Conservation (phyloP, 2,797 vertebrate species). For the Pterois miles region DNA sequence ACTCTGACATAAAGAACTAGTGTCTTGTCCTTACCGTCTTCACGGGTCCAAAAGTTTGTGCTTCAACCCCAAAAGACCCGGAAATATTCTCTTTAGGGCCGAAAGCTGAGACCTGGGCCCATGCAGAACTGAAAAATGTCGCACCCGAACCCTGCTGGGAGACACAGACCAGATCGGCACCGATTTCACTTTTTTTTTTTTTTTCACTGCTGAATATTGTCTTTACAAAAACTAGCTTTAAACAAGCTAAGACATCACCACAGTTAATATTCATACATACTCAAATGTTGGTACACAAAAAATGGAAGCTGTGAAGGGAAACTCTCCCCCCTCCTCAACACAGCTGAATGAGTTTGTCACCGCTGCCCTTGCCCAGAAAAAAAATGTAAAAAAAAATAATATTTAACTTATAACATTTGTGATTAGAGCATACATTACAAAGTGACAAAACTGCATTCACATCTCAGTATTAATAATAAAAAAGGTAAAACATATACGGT, state of each 20-base stretch:
- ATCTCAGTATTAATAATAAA: background rate
- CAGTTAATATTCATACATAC: background rate
- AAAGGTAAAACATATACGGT: background rate
- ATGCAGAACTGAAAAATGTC: background rate
- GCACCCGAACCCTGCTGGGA: too few relatives aligned
- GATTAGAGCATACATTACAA: background rate
- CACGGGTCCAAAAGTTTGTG: background rate
- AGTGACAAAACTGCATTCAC: background rate
- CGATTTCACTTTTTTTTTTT: too few relatives aligned
- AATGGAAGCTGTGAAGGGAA: background rate
- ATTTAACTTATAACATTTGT: background rate
- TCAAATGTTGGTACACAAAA: background rate
- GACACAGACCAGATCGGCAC: too few relatives aligned
- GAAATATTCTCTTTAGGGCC: too few relatives aligned
- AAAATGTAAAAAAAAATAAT: background rate
- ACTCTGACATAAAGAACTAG: background rate
- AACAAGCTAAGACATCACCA: background rate
- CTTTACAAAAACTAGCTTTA: background rate
- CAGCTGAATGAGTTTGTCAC: background rate
- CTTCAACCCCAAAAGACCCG: background rate
- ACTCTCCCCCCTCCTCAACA: background rate
- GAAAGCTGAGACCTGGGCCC: background rate
- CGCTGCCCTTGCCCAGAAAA: background rate
- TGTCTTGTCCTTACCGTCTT: background rate
- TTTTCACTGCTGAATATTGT: background rate